These are phyloP conservation scores for Rotaria sp. DNA, from an alignment of 2,888 invertebrate species.

Conservation along the genomic window DNA sequence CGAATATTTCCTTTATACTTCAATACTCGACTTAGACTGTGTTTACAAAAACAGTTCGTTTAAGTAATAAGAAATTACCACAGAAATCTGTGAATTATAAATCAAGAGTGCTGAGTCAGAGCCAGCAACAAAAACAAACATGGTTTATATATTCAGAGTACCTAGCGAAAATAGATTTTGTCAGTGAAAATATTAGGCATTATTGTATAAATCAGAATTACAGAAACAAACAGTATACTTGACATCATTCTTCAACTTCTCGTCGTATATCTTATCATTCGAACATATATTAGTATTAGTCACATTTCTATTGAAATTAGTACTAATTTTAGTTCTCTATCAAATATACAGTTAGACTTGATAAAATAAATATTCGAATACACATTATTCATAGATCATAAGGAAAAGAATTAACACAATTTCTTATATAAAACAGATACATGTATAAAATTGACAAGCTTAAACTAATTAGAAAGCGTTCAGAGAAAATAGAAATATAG, in stretches of 20 bases:
- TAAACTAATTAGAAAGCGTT: not conserved
- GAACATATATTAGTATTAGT: not conserved
- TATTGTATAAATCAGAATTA: not conserved
- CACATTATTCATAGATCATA: not conserved
- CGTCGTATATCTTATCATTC: not conserved
- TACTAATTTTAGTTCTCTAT: not conserved
- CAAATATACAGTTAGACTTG: not conserved
- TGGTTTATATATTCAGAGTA: not conserved
- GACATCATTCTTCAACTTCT: not conserved
- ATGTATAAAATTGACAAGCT: not conserved
- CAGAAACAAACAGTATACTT: not conserved
- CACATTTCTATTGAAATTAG: not conserved
- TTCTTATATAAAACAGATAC: not conserved
- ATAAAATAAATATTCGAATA: not conserved
- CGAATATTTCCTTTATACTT: too few species aligned
- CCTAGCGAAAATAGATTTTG: not conserved
- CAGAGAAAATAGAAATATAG: not conserved
- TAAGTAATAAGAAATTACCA: not conserved
- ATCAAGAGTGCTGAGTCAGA: not conserved
- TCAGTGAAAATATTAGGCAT: not conserved
- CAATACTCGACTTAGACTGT: too few species aligned
- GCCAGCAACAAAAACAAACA: not conserved
- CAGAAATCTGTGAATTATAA: not conserved
- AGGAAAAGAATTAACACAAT: not conserved
- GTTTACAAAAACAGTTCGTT: not conserved